Base-by-base conservation (phyloP, 2,888 invertebrate species). In the Linnaemya vulpina region DNA sequence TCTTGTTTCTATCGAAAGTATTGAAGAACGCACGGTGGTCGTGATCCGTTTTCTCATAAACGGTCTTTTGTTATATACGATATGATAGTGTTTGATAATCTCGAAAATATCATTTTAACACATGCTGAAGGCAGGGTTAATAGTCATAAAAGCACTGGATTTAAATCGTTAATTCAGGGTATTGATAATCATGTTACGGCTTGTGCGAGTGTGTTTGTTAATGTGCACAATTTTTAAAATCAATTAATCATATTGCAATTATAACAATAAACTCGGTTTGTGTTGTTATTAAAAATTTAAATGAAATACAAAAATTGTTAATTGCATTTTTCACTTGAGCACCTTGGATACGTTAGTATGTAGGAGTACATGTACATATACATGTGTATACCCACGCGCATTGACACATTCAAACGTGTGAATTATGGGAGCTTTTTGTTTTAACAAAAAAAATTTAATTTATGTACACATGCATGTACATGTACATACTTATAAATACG, bases 301-400 rank as follows among this genome's bases (percentile, higher is more conserved):
- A 82, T 74, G 46, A 22, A 80, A 84, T 80, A 86, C 62, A 78
- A 79, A 90, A 89, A 88, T 89, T 87, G 88, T 90, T 90, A 90
- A 91, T 90, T 91, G 90, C 90, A 90, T 89, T 90, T 90, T 91
- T 88, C 90, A 89, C 91, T 89, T 90, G 91, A 90, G 91, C 91
- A 90, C 91, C 89, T 89, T 30, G 30, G 2, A 30, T 30, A 30
- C 30, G 5, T 30, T 30, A 30, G 30, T 30, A 30, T 30, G 30
- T 30, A 30, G 2, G 30, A n/a, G n/a, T n/a, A n/a, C 11, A 15
- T 11, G 22, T 63, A 40, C 58, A 13, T 1, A n/a, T 30, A 13
- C 7, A 10, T 25, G 1, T 30, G 1, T 30, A 15, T 8, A 25
- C 9, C 46, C 20, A 30, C 8, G 15, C 9, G 43, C 20, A 43